Evolutionary conservation across 2,797 vertebrate genomes (phyloP).

Genomic region (Mastacembelus armatus): DNA sequence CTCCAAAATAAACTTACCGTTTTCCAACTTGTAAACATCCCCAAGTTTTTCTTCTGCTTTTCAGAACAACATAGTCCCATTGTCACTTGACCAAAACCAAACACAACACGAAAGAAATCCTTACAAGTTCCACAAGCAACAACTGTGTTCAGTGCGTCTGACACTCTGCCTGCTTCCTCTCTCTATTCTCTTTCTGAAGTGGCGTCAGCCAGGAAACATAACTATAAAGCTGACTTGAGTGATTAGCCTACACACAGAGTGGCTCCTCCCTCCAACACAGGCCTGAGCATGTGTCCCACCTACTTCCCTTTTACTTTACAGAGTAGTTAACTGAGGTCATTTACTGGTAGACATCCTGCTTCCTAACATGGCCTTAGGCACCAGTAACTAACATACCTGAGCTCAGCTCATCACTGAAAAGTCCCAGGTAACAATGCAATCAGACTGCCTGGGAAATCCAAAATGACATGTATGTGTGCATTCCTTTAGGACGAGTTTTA

Average conservation of each 20-base stretch:
- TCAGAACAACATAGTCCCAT: constrained; percentile 82
- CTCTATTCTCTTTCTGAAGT: constrained; percentile 60
- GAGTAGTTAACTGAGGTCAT: constrained; percentile 61
- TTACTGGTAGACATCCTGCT: constrained; percentile 57
- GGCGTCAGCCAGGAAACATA: constrained; percentile 74
- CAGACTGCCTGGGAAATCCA: constrained; percentile 15
- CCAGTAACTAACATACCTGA: constrained; percentile 52
- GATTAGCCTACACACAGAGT: constrained; percentile 51
- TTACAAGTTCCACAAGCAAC: constrained; percentile 15
- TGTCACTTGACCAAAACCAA: constrained; percentile 57
- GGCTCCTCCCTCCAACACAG: constrained; percentile 72
- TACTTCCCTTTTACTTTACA: constrained; percentile 66
- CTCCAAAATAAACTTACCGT: constrained; percentile 71
- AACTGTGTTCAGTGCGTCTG: constrained; percentile 21
- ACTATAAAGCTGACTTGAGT: constrained; percentile 64
- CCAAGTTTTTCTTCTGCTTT: constrained; percentile 72
- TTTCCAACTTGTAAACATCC: constrained; percentile 67
- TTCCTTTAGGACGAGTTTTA: background rate
- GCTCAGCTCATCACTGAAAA: constrained; percentile 48
- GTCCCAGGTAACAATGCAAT: constrained; percentile 37
- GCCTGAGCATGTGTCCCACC: constrained; percentile 65
- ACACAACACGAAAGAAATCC: constrained; percentile 48
- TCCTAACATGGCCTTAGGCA: constrained; percentile 38
- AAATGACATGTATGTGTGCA: background rate
- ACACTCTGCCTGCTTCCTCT: constrained; percentile 49